Base-by-base conservation (phyloP, 2,797 vertebrate genomes). In the Dendrocincla fuliginosa region DNA sequence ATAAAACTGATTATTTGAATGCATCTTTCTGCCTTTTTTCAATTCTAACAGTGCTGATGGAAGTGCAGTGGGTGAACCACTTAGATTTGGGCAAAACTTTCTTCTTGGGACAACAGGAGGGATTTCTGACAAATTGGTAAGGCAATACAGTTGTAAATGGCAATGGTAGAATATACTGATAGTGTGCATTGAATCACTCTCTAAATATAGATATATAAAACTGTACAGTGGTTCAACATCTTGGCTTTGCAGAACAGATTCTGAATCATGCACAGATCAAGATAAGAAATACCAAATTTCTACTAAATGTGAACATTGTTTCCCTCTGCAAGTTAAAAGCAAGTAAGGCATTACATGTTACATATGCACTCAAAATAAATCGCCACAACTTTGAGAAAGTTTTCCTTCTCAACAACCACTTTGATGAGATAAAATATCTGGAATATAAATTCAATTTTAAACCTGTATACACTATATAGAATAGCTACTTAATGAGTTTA, bases 51-150 rank as follows among this genome's bases (percentile, higher is more conserved):
- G 99, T 61, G 91, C 98, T 16, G 98, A 98, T 78, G 97, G 98
- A 68, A 97, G 95, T 61, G 82, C 97, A n/a, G 93, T 88, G 33
- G 98, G 98, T 11, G 98, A 99, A 2, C 90, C 97, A 6, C 84
- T 99, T 28, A 93, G 87, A 81, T 99, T 98, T 3, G 98, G 98
- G 33, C 99, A 99, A 92, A 98, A 96, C 87, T 99, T 99, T 94
- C 94, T 97, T 60, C 97, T 99, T 33, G 99, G 98, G 90, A 98
- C 98, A 83, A 97, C 97, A 20, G 97, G 97, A 89, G 98, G 98
- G 13, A 98, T 98, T 94, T 96, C 98, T 25, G 97, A 98, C 74
- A 98, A 94, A 95, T 90, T 92, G 97, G 99, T 99, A 98, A 98
- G 98, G 96, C 16, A 53, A 20, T 23, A 22, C 19, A 71, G 9